phyloP scores from a whole-genome alignment of 2,797 vertebrate genomes.

The Gobionotothen gibberifrons region DNA sequence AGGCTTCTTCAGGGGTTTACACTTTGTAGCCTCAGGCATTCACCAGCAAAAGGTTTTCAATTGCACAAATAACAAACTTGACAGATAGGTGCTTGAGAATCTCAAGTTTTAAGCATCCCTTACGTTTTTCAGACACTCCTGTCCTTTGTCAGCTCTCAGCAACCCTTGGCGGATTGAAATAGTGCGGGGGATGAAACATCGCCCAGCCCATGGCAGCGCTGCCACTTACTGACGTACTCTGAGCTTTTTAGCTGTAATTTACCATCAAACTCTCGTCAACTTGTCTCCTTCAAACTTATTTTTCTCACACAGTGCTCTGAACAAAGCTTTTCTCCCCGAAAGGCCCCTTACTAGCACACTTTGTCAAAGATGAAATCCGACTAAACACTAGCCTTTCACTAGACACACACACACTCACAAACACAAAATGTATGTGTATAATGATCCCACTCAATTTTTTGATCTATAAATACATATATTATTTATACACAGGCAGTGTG shows the following conservation, averaged over 20 bases:
- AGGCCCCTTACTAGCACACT: constrained; percentile 14
- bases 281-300: neutral
- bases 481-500: neutral
- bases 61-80: constrained; percentile 54
- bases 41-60: constrained; percentile 39
- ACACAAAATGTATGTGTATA: neutral
- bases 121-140: constrained; percentile 23
- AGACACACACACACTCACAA: neutral
- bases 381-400: constrained; percentile 1
- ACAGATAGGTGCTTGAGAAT: constrained; percentile 38
- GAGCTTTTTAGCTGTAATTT: constrained; percentile 25
- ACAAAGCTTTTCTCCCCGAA: constrained; percentile 29
- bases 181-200: constrained; percentile 13
- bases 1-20: constrained; percentile 39
- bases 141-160: constrained; percentile 32
- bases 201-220: constrained; percentile 12
- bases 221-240: constrained; percentile 1
- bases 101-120: constrained; percentile 26
- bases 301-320: neutral
- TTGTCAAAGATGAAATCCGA: constrained; percentile 29
- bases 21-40: constrained; percentile 25
- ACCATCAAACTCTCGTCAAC: constrained; percentile 20
- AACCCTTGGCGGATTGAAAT: constrained; percentile 26
- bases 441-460: neutral
- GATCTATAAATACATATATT: neutral